A percentile compares a stretch with the other conserved stretches of the same genome.
These are phyloP conservation scores for Gymnoscelis rufifasciata DNA, from an alignment of 2,888 invertebrate species.

Conservation along the genomic window DNA sequence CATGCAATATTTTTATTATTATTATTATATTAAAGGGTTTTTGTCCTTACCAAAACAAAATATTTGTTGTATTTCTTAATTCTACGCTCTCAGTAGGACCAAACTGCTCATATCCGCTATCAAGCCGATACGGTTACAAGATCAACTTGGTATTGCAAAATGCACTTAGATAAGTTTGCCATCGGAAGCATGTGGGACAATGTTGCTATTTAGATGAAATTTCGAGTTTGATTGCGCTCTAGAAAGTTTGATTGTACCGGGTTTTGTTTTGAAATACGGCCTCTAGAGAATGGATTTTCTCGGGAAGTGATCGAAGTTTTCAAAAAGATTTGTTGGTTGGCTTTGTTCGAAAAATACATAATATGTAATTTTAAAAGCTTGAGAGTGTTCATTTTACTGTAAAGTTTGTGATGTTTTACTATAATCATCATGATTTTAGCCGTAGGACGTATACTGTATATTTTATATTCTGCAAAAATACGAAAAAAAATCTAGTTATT, in stretches of 20 bases:
- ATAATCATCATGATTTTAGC: no score
- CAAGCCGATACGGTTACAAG: slow-evolving; percentile 21
- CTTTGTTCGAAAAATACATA: not conserved
- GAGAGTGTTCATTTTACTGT: no score
- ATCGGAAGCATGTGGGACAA: slow-evolving; percentile 13
- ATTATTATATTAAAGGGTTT: no score
- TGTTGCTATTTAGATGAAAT: slow-evolving; percentile 10
- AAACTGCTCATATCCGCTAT: slow-evolving; percentile 21
- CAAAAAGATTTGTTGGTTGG: not conserved
- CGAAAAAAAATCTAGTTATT: no score
- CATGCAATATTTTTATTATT: no score
- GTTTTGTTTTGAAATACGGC: slow-evolving; percentile 5
- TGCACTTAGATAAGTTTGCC: slow-evolving; percentile 27
- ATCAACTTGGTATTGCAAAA: slow-evolving; percentile 24
- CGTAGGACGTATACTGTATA: no score
- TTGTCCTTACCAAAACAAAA: no score
- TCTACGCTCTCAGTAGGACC: slow-evolving; percentile 8
- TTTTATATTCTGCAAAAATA: no score
- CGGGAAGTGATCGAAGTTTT: not conserved
- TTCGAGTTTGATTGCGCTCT: slow-evolving; percentile 15
- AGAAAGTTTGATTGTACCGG: slow-evolving; percentile 6
- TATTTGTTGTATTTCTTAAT: no score
- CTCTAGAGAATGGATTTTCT: not conserved
- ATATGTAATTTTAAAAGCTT: no score
- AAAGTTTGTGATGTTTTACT: no score